A percentile compares a stretch with the other conserved stretches of the same genome.
Conservation (phyloP, 2,113 vertebrate genomes). For the Callipepla squamata region DNA sequence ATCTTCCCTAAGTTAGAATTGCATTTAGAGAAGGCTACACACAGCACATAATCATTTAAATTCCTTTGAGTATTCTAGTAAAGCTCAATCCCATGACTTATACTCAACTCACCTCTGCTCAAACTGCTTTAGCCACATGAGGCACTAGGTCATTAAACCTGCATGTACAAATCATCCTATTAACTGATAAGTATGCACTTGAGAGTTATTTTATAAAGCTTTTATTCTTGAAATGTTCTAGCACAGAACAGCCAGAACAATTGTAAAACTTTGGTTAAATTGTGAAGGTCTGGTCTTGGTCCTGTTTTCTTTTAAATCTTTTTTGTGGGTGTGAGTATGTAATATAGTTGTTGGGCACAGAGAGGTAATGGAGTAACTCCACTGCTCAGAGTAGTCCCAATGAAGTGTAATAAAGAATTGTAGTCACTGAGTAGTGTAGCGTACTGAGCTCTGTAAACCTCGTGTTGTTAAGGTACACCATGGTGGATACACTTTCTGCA, state of each 20-base stretch:
- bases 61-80: background rate
- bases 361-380: background rate
- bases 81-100: background rate
- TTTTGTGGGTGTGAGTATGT: background rate
- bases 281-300: background rate
- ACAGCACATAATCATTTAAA: fast-evolving
- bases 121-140: background rate
- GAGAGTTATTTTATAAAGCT: background rate
- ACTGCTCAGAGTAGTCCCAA: background rate
- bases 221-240: background rate
- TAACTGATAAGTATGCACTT: background rate
- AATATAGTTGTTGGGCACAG: background rate
- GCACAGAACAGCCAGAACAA: background rate
- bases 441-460: background rate
- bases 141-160: background rate
- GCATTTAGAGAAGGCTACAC: background rate
- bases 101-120: background rate
- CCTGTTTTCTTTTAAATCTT: too few relatives aligned
- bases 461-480: background rate
- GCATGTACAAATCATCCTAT: background rate
- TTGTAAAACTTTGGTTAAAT: background rate
- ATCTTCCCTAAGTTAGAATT: background rate
- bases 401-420: background rate
- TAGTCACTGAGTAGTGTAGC: background rate
- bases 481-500: constrained; percentile 22